These are phyloP conservation scores for Rallus crepitans DNA, from an alignment of 2,797 vertebrate species.

Conservation along the genomic window DNA sequence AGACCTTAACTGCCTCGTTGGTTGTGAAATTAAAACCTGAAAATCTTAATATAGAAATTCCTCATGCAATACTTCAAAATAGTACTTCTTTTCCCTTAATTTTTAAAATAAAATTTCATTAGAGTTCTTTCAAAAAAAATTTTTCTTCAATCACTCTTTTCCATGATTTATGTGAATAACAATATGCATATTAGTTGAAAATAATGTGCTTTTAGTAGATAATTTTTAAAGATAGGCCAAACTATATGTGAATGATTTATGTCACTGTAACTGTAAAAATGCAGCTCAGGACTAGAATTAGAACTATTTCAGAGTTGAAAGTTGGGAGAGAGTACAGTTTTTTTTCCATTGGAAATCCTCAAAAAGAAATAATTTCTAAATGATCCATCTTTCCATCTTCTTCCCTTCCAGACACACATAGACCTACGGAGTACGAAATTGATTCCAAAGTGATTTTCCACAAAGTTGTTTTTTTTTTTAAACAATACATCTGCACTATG, in stretches of 20 bases:
- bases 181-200: neutral
- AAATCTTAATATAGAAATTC: neutral
- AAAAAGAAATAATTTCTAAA: neutral
- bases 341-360: neutral
- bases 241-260: neutral
- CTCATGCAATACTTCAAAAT: neutral
- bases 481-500: neutral
- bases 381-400: neutral
- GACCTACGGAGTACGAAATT: neutral
- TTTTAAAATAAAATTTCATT: neutral
- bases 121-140: neutral
- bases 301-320: neutral
- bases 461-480: neutral
- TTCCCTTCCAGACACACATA: neutral
- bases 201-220: neutral
- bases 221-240: neutral
- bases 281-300: neutral
- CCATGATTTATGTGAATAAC: neutral
- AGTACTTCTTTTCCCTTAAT: neutral
- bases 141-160: neutral
- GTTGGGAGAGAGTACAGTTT: neutral
- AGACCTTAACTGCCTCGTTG: neutral
- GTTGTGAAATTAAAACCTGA: neutral
- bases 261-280: neutral
- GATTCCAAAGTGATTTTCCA: neutral